Evolutionary conservation across 2,113 vertebrate species (phyloP).

Genomic region (Strigops habroptila): DNA sequence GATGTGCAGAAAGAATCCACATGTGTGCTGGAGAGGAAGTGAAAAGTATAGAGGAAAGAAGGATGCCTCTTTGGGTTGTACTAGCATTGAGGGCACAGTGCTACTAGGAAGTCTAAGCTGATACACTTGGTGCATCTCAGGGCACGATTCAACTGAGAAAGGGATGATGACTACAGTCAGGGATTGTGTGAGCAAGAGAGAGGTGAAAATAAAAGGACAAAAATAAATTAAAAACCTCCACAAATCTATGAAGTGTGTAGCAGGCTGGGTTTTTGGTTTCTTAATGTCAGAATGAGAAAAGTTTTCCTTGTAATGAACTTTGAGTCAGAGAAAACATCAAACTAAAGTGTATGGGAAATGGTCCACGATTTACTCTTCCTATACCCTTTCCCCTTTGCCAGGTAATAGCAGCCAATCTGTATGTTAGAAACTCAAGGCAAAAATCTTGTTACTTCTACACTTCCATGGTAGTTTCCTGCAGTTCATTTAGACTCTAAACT

Average conservation of each 20-base stretch:
- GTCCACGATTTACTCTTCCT: background rate
- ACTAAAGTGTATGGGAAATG: background rate
- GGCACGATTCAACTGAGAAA: background rate
- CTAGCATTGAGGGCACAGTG: background rate
- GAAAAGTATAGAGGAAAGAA: background rate
- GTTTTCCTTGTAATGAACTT: background rate
- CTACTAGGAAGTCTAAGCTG: background rate
- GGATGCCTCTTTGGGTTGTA: background rate
- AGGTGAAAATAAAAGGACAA: background rate
- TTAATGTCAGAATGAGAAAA: background rate
- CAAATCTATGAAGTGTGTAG: background rate
- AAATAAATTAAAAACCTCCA: background rate
- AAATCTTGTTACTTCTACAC: background rate
- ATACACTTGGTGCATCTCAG: background rate
- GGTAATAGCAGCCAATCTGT: background rate
- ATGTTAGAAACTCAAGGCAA: background rate
- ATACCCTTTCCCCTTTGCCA: background rate
- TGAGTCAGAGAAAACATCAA: background rate
- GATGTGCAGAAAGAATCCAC: background rate
- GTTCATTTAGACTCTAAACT: background rate
- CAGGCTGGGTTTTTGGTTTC: background rate
- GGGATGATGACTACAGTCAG: background rate
- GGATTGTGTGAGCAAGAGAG: background rate
- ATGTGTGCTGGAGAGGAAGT: background rate
- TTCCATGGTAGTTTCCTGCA: background rate